A percentile compares a stretch with the other conserved stretches of the same genome.
Evolutionary conservation across 2,888 invertebrate species (phyloP).

Genomic region (Lasioglossum calceatum): DNA sequence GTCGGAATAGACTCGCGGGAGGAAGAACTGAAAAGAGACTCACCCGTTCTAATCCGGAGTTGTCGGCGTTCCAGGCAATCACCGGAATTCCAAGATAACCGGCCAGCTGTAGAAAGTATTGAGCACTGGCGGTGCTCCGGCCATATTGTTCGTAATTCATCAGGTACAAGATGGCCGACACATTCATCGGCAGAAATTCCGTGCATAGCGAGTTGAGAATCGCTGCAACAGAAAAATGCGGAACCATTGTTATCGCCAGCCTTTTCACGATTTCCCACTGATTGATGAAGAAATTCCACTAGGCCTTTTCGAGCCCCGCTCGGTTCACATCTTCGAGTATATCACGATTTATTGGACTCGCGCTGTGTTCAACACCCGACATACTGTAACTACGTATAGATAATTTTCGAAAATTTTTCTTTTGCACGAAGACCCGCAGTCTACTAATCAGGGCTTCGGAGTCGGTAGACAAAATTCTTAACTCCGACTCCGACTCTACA

Average conservation of each 20-base stretch:
- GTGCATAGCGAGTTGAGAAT: slow-evolving; percentile 95
- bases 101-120: slow-evolving; percentile 96
- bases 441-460: too few species aligned
- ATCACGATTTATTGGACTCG: neutral
- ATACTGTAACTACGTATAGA: neutral
- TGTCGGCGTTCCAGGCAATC: slow-evolving; percentile 99
- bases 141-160: slow-evolving; percentile 98
- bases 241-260: neutral
- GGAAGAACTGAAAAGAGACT: slow-evolving; percentile 49
- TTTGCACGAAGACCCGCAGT: too few species aligned
- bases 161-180: slow-evolving; percentile 96
- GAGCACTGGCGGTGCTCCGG: slow-evolving; percentile 96
- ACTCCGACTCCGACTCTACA: too few species aligned
- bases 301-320: neutral
- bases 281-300: neutral
- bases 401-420: neutral
- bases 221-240: slow-evolving; percentile 86
- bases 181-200: slow-evolving; percentile 94
- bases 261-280: neutral
- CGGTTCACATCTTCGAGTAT: neutral
- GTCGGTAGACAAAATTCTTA: too few species aligned
- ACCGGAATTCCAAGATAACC: slow-evolving; percentile 98
- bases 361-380: neutral
- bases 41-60: slow-evolving; percentile 91
- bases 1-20: neutral